Percentiles rank a stretch among this genome's conserved stretches.
Conservation (phyloP, 2,888 invertebrate species). For the Corbicula japonica region DNA sequence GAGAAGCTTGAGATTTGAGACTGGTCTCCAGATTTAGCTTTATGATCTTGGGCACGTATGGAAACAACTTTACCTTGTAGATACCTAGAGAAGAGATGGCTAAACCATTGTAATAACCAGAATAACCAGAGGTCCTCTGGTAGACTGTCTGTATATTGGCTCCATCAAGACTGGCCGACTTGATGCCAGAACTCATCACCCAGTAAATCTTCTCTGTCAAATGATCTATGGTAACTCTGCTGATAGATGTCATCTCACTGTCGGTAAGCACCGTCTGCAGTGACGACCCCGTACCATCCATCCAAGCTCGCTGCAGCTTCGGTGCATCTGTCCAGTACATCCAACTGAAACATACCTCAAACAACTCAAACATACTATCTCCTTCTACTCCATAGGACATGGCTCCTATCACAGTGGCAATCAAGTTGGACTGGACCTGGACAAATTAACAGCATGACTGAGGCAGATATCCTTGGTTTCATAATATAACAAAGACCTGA, state of each 20-base stretch:
- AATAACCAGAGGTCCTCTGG: no score
- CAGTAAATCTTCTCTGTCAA: conserved; percentile 94
- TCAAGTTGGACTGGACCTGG: no score
- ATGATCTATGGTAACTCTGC: conserved; percentile 94
- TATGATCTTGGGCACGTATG: no score
- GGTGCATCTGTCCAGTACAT: conserved; percentile 97
- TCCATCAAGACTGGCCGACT: conserved; percentile 92
- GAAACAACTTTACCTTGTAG: conserved; percentile 90
- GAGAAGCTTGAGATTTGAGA: no score
- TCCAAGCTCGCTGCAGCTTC: conserved; percentile 92
- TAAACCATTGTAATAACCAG: background rate
- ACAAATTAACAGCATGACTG: no score
- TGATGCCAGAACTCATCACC: conserved; percentile 94
- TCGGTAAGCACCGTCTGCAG: conserved; percentile 86
- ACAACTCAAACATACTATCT: background rate
- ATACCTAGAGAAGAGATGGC: conserved; percentile 89
- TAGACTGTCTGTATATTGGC: conserved; percentile 88
- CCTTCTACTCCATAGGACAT: no score
- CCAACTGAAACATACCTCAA: no score
- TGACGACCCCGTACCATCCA: conserved; percentile 90
- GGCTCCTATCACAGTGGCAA: no score
- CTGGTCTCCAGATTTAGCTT: no score
- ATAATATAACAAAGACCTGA: no score
- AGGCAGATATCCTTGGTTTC: no score
- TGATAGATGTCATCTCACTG: conserved; percentile 93